These are phyloP conservation scores for Notothenia rossii DNA, from an alignment of 2,113 vertebrate species.

Conservation along the genomic window DNA sequence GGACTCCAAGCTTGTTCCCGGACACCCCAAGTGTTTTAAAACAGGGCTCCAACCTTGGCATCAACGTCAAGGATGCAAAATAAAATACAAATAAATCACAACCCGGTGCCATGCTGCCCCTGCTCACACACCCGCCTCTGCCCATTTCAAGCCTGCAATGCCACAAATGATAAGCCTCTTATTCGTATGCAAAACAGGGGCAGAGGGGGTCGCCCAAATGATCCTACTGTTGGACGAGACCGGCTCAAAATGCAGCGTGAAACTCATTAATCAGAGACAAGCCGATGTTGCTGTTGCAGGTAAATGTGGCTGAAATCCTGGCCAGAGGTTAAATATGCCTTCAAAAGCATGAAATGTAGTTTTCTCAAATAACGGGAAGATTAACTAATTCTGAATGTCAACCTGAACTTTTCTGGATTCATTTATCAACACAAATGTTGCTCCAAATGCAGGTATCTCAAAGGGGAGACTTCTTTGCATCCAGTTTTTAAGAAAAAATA, in stretches of 20 bases:
- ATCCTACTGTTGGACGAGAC: constrained; percentile 67
- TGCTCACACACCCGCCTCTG: constrained; percentile 27
- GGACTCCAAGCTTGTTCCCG: constrained; percentile 72
- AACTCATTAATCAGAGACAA: constrained; percentile 81
- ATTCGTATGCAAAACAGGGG: constrained; percentile 79
- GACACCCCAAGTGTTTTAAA: constrained; percentile 61
- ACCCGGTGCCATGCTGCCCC: constrained; percentile 47
- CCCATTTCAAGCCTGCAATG: constrained; percentile 58
- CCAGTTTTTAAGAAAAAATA: constrained; percentile 10
- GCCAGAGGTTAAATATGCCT: constrained; percentile 77
- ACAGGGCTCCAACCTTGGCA: constrained; percentile 67
- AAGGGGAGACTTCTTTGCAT: constrained; percentile 1
- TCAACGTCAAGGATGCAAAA: constrained; percentile 51
- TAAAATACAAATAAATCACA: constrained; percentile 44
- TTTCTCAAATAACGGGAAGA: constrained; percentile 20
- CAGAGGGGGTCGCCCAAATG: constrained; percentile 48
- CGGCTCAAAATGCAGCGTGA: constrained; percentile 64
- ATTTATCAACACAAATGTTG: constrained; percentile 20
- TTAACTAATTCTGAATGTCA: constrained; percentile 36
- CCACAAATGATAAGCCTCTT: constrained; percentile 69
- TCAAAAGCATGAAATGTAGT: constrained; percentile 65
- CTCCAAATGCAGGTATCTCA: constrained; percentile 4
- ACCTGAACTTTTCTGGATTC: constrained; percentile 13
- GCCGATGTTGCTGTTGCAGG: constrained; percentile 54
- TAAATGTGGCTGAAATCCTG: constrained; percentile 57